Conservation (phyloP, 2,113 vertebrate genomes). For the Microcebus murinus region DNA sequence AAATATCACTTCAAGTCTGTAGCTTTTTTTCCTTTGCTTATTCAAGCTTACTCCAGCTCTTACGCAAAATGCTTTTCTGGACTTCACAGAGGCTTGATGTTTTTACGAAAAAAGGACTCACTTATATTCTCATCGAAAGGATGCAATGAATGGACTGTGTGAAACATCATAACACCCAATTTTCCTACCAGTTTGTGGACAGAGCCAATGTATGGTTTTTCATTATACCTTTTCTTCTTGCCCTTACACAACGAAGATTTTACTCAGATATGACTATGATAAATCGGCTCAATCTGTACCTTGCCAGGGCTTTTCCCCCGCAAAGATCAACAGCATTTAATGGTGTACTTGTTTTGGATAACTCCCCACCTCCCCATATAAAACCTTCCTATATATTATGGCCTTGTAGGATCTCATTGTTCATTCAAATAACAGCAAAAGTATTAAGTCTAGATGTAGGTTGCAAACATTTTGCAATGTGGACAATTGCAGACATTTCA, state of each 20-base stretch:
- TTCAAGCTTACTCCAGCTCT: not conserved
- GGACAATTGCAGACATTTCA: not conserved
- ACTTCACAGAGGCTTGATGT: not conserved
- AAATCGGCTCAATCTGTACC: not conserved
- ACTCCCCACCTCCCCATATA: not conserved
- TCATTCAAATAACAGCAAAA: not conserved
- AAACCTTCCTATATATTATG: not conserved
- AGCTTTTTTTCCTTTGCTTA: not conserved
- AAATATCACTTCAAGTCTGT: not conserved
- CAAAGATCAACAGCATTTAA: not conserved
- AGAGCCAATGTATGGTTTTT: not conserved
- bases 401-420: not conserved
- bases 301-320: fast-evolving
- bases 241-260: not conserved
- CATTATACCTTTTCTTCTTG: not conserved
- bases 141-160: no score
- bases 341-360: not conserved
- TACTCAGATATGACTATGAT: not conserved
- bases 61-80: not conserved
- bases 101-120: not conserved
- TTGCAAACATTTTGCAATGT: not conserved
- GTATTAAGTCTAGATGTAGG: not conserved
- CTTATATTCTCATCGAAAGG: fast-evolving
- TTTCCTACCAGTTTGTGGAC: not conserved
- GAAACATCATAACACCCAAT: not conserved